Conservation (phyloP, 2,888 invertebrate species). For the Rhodophaea formosa region DNA sequence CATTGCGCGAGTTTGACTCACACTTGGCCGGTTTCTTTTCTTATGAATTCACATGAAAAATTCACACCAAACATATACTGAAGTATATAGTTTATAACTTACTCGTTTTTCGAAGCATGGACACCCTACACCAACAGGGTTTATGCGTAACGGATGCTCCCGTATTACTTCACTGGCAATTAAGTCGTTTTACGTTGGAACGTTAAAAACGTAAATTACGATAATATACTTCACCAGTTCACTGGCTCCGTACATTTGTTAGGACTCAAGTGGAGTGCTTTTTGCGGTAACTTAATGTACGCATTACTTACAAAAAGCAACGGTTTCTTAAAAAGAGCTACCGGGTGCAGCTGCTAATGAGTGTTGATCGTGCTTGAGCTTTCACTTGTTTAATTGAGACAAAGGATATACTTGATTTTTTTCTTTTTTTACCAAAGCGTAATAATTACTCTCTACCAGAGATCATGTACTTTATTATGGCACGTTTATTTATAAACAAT, state of each 20-base stretch:
- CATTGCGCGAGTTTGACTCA: no score
- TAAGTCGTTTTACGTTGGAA: slow-evolving; percentile 51
- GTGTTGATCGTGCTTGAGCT: background rate
- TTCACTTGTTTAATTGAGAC: background rate
- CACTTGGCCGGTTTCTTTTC: no score
- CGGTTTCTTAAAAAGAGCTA: no score
- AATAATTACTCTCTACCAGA: no score
- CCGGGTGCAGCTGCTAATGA: background rate
- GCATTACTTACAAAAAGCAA: background rate
- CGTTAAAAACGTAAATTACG: slow-evolving; percentile 46
- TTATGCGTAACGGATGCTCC: slow-evolving; percentile 50
- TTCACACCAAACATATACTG: no score
- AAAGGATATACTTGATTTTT: no score
- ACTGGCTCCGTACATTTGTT: slow-evolving; percentile 33
- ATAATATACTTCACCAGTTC: slow-evolving; percentile 38
- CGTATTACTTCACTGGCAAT: slow-evolving; percentile 48
- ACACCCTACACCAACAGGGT: slow-evolving; percentile 18
- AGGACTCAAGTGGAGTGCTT: slow-evolving; percentile 17
- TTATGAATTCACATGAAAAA: no score
- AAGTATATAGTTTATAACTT: no score
- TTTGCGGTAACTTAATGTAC: slow-evolving; percentile 10
- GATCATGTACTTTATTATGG: no score
- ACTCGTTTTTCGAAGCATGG: background rate
- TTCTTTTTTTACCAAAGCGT: no score
- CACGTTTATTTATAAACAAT: no score